phyloP scores from a whole-genome alignment of 35 echinoderm and acorn worm species.

The Acanthaster planci region DNA sequence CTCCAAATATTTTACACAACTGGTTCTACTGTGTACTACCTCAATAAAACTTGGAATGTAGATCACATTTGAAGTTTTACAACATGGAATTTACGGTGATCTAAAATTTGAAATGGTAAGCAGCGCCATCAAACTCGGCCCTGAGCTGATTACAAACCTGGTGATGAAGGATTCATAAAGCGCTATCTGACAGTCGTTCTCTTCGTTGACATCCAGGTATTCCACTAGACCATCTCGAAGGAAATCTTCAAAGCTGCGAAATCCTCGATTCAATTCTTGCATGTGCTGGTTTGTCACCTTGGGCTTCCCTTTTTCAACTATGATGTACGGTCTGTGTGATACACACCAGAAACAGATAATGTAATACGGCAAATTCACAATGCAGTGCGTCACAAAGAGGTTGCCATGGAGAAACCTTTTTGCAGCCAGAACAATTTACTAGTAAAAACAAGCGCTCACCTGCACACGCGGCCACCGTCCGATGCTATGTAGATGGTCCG shows the following conservation, averaged over 20 bases:
- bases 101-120: too few species aligned
- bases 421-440: too few species aligned
- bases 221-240: constrained; percentile 90
- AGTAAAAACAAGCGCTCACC: constrained; percentile 43
- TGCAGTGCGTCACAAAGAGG: too few species aligned
- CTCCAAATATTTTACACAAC: too few species aligned
- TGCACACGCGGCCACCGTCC: constrained; percentile 93
- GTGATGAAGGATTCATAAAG: constrained; percentile 87
- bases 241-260: constrained; percentile 98
- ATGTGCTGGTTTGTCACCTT: constrained; percentile 81
- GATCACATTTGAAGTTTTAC: too few species aligned
- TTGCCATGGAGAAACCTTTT: too few species aligned
- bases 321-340: constrained; percentile 84
- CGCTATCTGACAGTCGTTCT: constrained; percentile 89
- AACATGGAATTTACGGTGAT: too few species aligned
- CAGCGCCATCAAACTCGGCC: too few species aligned
- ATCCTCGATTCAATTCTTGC: constrained; percentile 73
- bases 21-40: too few species aligned
- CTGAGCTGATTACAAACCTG: constrained; percentile 42
- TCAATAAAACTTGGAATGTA: too few species aligned
- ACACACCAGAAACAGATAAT: too few species aligned
- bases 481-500: constrained; percentile 90
- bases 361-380: too few species aligned
- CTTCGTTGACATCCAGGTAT: constrained; percentile 97
- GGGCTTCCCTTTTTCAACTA: constrained; percentile 76